phyloP scores from a whole-genome alignment of 2,888 invertebrate species.

The Pyrochroa serraticornis region DNA sequence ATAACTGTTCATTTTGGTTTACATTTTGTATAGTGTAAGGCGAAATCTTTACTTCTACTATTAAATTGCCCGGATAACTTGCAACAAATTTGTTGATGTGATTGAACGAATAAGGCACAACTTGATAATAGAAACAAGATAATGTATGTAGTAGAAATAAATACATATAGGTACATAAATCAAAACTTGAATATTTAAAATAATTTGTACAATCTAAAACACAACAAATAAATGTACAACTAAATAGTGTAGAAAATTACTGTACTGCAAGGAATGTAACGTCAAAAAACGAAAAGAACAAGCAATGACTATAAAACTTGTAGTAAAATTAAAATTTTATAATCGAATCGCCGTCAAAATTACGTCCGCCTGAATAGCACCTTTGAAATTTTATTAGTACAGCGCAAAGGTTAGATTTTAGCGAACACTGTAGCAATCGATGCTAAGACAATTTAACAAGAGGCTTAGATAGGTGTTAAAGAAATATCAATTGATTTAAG shows the following conservation, averaged over 20 bases:
- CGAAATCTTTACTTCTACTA: conserved; percentile 38
- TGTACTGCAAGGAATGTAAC: conserved; percentile 38
- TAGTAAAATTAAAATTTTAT: neutral
- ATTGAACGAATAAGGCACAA: conserved; percentile 41
- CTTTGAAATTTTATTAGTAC: conserved; percentile 22
- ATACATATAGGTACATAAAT: conserved; percentile 23
- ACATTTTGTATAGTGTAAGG: conserved; percentile 46
- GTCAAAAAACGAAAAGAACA: conserved; percentile 27
- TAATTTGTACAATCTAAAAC: conserved; percentile 41
- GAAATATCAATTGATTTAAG: conserved; percentile 6
- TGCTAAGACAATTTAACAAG: neutral
- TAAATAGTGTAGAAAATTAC: conserved; percentile 33
- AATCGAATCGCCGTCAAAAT: conserved; percentile 2
- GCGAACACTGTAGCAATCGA: conserved; percentile 3
- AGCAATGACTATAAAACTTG: conserved; percentile 1
- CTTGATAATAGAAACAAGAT: conserved; percentile 29
- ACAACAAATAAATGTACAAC: conserved; percentile 42
- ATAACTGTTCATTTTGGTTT: conserved; percentile 49
- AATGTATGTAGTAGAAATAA: conserved; percentile 20
- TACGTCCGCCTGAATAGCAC: conserved; percentile 17
- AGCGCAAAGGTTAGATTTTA: conserved; percentile 12
- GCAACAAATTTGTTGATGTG: conserved; percentile 18
- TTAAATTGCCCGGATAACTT: conserved; percentile 22
- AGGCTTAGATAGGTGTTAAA: neutral
- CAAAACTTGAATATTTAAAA: conserved; percentile 22